Conservation (phyloP, 2,888 invertebrate genomes). For the Trichacis sp. region DNA sequence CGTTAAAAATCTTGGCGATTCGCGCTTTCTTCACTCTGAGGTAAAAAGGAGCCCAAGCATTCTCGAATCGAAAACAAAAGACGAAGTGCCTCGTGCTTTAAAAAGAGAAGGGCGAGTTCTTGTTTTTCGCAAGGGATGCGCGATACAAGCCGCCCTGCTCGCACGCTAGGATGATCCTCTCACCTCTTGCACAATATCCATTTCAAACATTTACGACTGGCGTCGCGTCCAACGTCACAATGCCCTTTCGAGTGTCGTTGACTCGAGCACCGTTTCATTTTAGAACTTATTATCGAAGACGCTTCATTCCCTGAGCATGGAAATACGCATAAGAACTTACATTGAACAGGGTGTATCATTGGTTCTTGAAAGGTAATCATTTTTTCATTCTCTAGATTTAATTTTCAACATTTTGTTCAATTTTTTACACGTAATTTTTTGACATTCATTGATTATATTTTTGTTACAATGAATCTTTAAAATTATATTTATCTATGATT, state of each 20-base stretch:
- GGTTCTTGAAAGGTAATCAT: no score
- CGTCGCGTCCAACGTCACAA: slow-evolving; percentile 6
- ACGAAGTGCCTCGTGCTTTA: slow-evolving; percentile 21
- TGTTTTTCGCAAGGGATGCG: slow-evolving; percentile 35
- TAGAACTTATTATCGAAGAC: background rate
- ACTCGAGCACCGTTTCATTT: slow-evolving; percentile 3
- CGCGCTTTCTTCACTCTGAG: slow-evolving; percentile 10
- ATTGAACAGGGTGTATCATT: no score
- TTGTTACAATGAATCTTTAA: no score
- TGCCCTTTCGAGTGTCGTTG: slow-evolving; percentile 12
- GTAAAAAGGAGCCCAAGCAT: slow-evolving; percentile 26
- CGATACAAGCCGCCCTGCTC: slow-evolving; percentile 28
- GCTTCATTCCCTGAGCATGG: slow-evolving; percentile 10
- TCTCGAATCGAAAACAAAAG: slow-evolving; percentile 43
- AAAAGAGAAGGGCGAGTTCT: slow-evolving; percentile 26
- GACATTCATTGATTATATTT: no score
- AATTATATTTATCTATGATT: no score
- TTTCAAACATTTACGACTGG: slow-evolving; percentile 23
- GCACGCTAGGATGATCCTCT: slow-evolving; percentile 21
- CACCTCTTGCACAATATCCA: slow-evolving; percentile 27
- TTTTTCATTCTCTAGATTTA: no score
- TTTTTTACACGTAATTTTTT: no score
- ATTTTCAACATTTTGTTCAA: no score
- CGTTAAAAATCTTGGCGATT: slow-evolving; percentile 26
- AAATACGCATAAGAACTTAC: no score